Evolutionary conservation across 2,797 vertebrate species (phyloP).

Genomic region (Gephyroberyx darwinii): DNA sequence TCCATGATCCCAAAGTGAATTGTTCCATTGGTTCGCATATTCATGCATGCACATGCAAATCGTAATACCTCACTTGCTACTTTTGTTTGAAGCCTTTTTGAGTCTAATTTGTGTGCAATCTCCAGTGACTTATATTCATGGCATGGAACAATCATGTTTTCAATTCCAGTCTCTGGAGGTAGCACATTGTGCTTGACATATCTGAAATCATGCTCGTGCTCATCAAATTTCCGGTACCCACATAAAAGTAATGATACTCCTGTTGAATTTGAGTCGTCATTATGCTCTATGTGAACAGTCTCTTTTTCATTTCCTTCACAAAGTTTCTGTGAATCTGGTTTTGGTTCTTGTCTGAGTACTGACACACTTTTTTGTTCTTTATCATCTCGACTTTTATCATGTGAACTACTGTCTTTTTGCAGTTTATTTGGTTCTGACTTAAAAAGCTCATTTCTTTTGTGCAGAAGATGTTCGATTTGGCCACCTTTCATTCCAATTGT

Average conservation of each 20-base stretch:
- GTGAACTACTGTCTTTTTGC: not conserved
- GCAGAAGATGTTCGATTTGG: constrained; percentile 71
- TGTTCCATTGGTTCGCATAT: constrained; percentile 81
- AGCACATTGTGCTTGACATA: constrained; percentile 73
- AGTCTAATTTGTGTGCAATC: constrained; percentile 61
- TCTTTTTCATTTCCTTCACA: rapidly evolving
- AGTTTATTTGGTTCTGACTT: not conserved
- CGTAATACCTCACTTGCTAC: constrained; percentile 76
- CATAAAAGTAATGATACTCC: not conserved
- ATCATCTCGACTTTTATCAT: rapidly evolving
- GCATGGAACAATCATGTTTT: constrained; percentile 74
- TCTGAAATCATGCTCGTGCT: constrained; percentile 62
- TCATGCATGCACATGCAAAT: constrained; percentile 83
- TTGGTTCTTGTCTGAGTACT: not conserved
- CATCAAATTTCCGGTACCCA: constrained; percentile 69
- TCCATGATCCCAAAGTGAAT: constrained; percentile 83
- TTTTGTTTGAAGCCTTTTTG: constrained; percentile 61
- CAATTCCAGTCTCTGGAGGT: constrained; percentile 76
- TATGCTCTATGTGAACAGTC: not conserved
- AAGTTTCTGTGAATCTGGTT: not conserved
- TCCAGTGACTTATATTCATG: constrained; percentile 81
- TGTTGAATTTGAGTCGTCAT: constrained; percentile 12
- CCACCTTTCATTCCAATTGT: constrained; percentile 73
- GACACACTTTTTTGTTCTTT: not conserved
- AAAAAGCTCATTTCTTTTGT: constrained; percentile 66